Evolutionary conservation across 2,888 invertebrate genomes (phyloP).

Genomic region (Empis livida): DNA sequence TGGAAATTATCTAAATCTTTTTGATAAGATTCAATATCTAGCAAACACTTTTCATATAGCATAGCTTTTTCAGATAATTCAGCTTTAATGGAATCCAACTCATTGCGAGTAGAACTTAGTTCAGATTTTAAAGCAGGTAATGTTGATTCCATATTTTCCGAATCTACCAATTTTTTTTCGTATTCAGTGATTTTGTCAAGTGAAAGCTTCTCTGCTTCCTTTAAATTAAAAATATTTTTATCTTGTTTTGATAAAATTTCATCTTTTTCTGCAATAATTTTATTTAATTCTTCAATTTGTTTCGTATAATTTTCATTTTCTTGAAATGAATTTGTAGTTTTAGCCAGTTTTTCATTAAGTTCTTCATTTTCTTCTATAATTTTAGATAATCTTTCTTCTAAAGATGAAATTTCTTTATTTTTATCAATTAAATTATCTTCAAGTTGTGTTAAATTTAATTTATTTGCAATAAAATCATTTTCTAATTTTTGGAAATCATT

Average conservation of each 20-base stretch:
- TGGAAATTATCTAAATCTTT: conserved; percentile 44
- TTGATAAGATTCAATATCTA: conserved; percentile 32
- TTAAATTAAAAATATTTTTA: conserved; percentile 21
- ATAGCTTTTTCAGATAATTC: conserved; percentile 36
- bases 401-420: conserved; percentile 14
- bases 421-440: conserved; percentile 19
- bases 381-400: conserved; percentile 18
- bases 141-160: too few relatives aligned
- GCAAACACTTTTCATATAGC: conserved; percentile 31
- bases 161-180: conserved; percentile 14
- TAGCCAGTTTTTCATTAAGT: conserved; percentile 21
- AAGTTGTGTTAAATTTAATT: conserved; percentile 6
- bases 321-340: not conserved
- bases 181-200: conserved; percentile 21
- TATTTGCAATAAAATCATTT: conserved; percentile 10
- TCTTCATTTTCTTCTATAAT: conserved; percentile 33
- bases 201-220: conserved; percentile 23
- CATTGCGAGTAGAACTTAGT: not conserved
- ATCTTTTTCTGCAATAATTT: conserved; percentile 20
- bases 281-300: conserved; percentile 13
- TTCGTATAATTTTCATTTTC: conserved; percentile 10
- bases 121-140: too few relatives aligned
- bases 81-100: conserved; percentile 40
- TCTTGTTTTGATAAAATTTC: conserved; percentile 24
- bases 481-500: conserved; percentile 14